Evolutionary conservation across 37 sponge, comb jelly and placozoan genomes (phyloP).

Genomic region (Eunapius fragilis): DNA sequence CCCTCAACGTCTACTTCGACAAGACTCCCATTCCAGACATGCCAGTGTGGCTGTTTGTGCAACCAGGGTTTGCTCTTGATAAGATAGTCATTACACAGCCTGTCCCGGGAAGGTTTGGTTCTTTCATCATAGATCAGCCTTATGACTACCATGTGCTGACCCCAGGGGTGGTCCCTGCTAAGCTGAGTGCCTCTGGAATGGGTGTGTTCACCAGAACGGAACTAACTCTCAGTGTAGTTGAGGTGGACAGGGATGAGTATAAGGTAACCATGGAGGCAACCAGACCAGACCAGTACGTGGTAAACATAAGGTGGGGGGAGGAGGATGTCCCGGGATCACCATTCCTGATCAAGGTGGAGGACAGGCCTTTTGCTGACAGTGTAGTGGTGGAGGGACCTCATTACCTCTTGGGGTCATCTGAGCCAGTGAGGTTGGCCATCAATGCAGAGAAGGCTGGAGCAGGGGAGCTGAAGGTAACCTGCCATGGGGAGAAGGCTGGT

Average conservation of each 20-base stretch:
- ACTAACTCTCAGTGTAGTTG: slow-evolving; percentile 21
- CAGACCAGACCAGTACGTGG: slow-evolving; percentile 42
- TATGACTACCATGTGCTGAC: slow-evolving; percentile 48
- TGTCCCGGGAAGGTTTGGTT: slow-evolving; percentile 37
- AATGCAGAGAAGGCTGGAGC: slow-evolving; percentile 61
- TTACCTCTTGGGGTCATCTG: slow-evolving; percentile 23
- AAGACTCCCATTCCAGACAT: slow-evolving; percentile 45
- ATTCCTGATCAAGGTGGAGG: slow-evolving; percentile 53
- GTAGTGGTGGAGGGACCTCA: slow-evolving; percentile 44
- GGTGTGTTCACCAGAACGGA: slow-evolving; percentile 44
- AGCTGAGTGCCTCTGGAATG: slow-evolving; percentile 15
- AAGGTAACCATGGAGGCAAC: slow-evolving; percentile 33
- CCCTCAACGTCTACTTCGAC: slow-evolving; percentile 56
- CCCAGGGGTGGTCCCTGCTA: slow-evolving; percentile 33
- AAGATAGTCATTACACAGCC: slow-evolving; percentile 56
- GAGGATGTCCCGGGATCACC: slow-evolving; percentile 71
- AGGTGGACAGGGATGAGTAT: slow-evolving; percentile 40
- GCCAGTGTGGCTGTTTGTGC: slow-evolving; percentile 55
- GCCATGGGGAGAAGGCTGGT: slow-evolving; percentile 49
- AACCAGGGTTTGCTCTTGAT: slow-evolving; percentile 32
- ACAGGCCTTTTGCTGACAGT: slow-evolving; percentile 41
- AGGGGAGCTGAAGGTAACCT: slow-evolving; percentile 59
- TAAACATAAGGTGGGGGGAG: slow-evolving; percentile 58
- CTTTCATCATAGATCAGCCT: slow-evolving; percentile 40
- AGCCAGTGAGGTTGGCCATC: slow-evolving; percentile 29